Evolutionary conservation across 53 echinoderm and acorn worm genomes (phyloP), one percentile per base, ranked within the genome.

Genomic region (Apostichopus leukothele): DNA sequence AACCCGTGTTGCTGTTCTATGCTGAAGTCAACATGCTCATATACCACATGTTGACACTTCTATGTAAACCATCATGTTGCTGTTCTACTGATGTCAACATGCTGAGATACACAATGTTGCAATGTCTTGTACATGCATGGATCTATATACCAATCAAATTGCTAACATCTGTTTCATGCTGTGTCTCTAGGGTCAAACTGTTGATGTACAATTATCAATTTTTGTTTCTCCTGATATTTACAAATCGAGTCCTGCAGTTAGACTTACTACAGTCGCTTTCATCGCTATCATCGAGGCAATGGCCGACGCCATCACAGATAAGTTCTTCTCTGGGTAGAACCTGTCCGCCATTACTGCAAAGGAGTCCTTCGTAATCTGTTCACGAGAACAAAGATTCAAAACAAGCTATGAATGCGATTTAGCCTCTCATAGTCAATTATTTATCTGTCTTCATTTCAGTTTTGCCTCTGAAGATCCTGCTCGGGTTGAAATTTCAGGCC

Each of bases 241-340:
- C 27, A 27, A 27, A 27, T 27, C 1, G 27, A 27, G 57, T 57
- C 9, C 7, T 57, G 57, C n/a, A 5, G 4, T 19, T 55, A 7
- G 22, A 66, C 95, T 83, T 91, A 95, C 95, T 90, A 63, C 95
- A 95, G 60, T 93, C 78, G 1, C n/a, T 53, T 88, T 95, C 95
- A 78, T 93, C 95, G 67, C 92, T 92, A n/a, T 85, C 67, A 54
- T 92, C 91, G 11, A 66, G 50, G 71, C 95, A 95, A 51, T 93
- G 76, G 12, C 76, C 88, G 3, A 89, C 77, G 3, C 93, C 93
- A 79, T 95, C 93, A 78, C 95, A 95, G 14, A 88, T 7, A 0
- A 67, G n/a, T 85, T 63, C 22, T 50, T 89, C 67, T 54, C 73
- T 89, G 20, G 51, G 67, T 12, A 91, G 53, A 63, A 91, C 76